These are phyloP conservation scores for Proteles cristata DNA, from an alignment of 2,113 vertebrate genomes.

Conservation along the genomic window DNA sequence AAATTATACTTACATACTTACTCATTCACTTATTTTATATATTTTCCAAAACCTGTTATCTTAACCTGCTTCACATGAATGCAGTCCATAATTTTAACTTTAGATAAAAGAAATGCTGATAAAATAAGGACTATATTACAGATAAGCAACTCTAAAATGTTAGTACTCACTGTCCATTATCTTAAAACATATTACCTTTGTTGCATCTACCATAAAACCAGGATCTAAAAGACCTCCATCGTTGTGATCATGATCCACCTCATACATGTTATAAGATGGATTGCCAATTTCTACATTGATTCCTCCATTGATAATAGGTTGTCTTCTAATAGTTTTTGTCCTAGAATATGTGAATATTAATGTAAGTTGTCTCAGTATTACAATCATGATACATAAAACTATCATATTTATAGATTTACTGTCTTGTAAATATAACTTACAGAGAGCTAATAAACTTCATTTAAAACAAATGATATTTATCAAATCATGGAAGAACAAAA, in stretches of 20 bases:
- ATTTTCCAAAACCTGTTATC: neutral
- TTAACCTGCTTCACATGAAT: neutral
- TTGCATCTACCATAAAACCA: constrained; percentile 95
- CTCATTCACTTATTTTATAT: neutral
- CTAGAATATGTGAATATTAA: constrained; percentile 82
- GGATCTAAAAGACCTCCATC: constrained; percentile 94
- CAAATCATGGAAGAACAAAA: neutral
- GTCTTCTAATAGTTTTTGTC: constrained; percentile 96
- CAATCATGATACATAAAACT: neutral
- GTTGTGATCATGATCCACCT: constrained; percentile 96
- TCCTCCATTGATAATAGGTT: constrained; percentile 97
- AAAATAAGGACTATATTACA: neutral
- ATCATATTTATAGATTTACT: neutral
- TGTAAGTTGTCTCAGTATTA: neutral
- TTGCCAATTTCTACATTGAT: constrained; percentile 99
- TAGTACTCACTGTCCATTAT: neutral
- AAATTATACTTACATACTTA: neutral
- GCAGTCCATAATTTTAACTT: neutral
- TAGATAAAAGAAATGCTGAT: neutral
- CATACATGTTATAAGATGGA: constrained; percentile 99
- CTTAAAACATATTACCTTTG: constrained; percentile 91
- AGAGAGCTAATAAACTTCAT: neutral
- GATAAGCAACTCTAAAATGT: neutral
- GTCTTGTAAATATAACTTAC: neutral
- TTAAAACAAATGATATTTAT: neutral